Percentiles rank a stretch among this genome's conserved stretches.
Conservation (phyloP, 2,797 vertebrate species). For the Pyrocephalus nanus region DNA sequence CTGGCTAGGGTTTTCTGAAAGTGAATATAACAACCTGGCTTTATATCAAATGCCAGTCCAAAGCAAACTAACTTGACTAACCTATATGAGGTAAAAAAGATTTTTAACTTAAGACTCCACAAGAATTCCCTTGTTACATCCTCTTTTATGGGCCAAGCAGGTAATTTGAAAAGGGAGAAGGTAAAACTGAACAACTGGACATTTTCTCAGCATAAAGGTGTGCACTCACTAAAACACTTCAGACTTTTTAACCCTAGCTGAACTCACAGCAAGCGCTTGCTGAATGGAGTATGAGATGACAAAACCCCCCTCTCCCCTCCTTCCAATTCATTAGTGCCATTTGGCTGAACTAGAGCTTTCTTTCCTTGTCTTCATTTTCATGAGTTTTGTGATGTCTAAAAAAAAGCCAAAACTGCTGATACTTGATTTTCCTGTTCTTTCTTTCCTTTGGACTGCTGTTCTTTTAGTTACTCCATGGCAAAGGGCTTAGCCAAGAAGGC, state of each 20-base stretch:
- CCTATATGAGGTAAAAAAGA: not conserved
- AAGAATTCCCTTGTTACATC: not conserved
- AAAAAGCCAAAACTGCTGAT: not conserved
- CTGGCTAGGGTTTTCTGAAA: not conserved
- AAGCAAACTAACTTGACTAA: not conserved
- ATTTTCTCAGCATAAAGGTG: not conserved
- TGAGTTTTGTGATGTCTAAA: not conserved
- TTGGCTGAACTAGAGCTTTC: not conserved
- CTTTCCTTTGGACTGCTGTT: not conserved
- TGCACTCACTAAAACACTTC: not conserved
- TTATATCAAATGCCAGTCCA: not conserved
- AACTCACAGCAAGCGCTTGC: not conserved
- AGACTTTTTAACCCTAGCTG: not conserved
- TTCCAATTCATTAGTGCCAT: slow-evolving; percentile 1
- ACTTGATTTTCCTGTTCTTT: slow-evolving; percentile 30
- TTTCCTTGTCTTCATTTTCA: slow-evolving; percentile 24
- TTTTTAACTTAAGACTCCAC: not conserved
- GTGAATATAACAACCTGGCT: not conserved
- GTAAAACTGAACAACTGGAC: not conserved
- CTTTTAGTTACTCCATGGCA: slow-evolving; percentile 8
- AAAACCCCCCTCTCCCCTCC: not conserved
- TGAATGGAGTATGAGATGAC: not conserved
- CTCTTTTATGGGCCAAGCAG: not conserved
- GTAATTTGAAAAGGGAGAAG: not conserved
- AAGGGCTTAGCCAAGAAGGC: not conserved